Evolutionary conservation across 1,140 invertebrate genomes (phyloP).

Genomic region (Zaprionus taronus): DNA sequence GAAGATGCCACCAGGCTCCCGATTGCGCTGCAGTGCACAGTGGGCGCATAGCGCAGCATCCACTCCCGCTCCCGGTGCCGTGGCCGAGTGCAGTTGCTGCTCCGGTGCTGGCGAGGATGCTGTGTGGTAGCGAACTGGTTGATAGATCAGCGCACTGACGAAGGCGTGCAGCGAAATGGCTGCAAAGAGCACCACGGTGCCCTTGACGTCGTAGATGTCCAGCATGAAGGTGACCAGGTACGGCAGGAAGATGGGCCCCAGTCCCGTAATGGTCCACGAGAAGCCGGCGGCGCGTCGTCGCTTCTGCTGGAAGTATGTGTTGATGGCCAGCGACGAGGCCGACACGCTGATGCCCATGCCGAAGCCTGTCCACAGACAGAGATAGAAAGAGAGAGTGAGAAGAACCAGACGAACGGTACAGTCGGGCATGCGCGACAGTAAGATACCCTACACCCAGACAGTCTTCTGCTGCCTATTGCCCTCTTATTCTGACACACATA

Average conservation of each 20-base stretch:
- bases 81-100: background rate
- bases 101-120: background rate
- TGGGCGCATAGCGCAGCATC: slow-evolving; percentile 63
- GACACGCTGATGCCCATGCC: slow-evolving; percentile 87
- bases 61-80: background rate
- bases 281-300: slow-evolving; percentile 86
- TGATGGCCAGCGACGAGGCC: slow-evolving; percentile 87
- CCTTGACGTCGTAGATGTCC: slow-evolving; percentile 85
- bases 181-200: slow-evolving; percentile 86
- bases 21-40: slow-evolving; percentile 70
- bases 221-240: slow-evolving; percentile 86
- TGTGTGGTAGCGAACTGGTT: slow-evolving; percentile 87
- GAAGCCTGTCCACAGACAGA: slow-evolving; percentile 84
- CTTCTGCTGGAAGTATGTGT: slow-evolving; percentile 87
- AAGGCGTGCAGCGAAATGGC: slow-evolving; percentile 87
- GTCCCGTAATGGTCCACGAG: slow-evolving; percentile 86
- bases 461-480: too few species aligned
- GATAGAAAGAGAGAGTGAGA: background rate
- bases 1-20: slow-evolving; percentile 85
- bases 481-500: too few species aligned
- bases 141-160: slow-evolving; percentile 86
- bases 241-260: slow-evolving; percentile 86
- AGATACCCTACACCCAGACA: too few species aligned
- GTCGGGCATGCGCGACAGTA: too few species aligned
- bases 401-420: too few species aligned